Percentiles rank a stretch among this genome's conserved stretches.
Conservation (phyloP, 1,140 invertebrate species). For the Zaprionus camerounensis region DNA sequence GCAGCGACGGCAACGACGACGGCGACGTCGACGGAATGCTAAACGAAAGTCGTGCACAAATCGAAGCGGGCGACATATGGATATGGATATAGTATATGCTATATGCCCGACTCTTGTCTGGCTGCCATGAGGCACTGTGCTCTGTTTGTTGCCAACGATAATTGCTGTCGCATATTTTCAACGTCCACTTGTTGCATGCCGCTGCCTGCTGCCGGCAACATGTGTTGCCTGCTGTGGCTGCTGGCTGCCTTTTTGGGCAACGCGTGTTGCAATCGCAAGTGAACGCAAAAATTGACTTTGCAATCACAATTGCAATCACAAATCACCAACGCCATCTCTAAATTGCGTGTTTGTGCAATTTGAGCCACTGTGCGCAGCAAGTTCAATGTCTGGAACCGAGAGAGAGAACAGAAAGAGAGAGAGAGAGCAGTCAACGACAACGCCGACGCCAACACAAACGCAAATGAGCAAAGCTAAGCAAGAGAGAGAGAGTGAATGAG, state of each 20-base stretch:
- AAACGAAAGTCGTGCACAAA: constrained; percentile 78
- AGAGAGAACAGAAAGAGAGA: constrained; percentile 22
- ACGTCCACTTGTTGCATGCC: constrained; percentile 72
- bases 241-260: constrained; percentile 60
- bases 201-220: constrained; percentile 55
- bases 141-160: constrained; percentile 61
- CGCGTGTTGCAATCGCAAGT: constrained; percentile 66
- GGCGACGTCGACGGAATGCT: constrained; percentile 54
- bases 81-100: constrained; percentile 60
- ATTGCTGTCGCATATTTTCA: constrained; percentile 78
- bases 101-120: constrained; percentile 19
- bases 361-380: constrained; percentile 70
- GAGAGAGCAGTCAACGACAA: constrained; percentile 27
- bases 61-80: constrained; percentile 63
- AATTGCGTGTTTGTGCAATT: constrained; percentile 27
- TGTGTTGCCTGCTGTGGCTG: constrained; percentile 58
- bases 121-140: constrained; percentile 27
- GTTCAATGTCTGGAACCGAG: constrained; percentile 72
- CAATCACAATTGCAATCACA: not conserved
- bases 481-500: constrained; percentile 8
- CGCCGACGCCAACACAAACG: constrained; percentile 20
- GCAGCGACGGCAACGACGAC: not conserved
- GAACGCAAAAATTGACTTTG: constrained; percentile 43
- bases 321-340: constrained; percentile 1
- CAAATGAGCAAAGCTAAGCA: constrained; percentile 5